Evolutionary conservation across 1,140 invertebrate species (phyloP).

Genomic region (Augochlora pura): DNA sequence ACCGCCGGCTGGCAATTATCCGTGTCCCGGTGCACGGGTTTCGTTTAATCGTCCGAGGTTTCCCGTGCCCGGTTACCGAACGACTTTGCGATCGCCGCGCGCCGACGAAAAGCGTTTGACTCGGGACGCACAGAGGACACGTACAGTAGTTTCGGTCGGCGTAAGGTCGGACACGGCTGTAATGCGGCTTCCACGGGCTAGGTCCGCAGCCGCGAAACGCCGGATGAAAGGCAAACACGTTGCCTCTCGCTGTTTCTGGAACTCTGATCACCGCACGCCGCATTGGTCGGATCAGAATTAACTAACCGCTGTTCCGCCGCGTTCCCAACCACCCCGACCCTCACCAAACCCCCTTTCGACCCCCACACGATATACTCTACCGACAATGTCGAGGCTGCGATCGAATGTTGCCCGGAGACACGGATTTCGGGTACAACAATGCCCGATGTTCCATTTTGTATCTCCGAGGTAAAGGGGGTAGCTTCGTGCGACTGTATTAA

Average conservation of each 20-base stretch:
- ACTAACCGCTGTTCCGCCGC: background rate
- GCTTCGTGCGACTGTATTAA: too few species aligned
- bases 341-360: too few species aligned
- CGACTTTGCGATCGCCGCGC: too few species aligned
- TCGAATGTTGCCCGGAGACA: too few species aligned
- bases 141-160: constrained; percentile 23
- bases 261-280: constrained; percentile 9
- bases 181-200: constrained; percentile 4
- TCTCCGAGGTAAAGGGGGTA: too few species aligned
- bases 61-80: too few species aligned
- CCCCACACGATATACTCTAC: too few species aligned
- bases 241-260: background rate
- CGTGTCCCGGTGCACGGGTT: background rate
- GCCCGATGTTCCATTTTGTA: too few species aligned
- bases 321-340: too few species aligned
- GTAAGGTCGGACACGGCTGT: constrained; percentile 26
- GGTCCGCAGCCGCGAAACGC: background rate
- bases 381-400: too few species aligned
- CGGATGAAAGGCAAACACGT: constrained; percentile 1
- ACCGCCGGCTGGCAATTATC: background rate
- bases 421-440: too few species aligned
- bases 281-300: background rate
- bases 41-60: constrained; percentile 2
- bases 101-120: constrained; percentile 16
- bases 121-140: too few species aligned